Base-by-base conservation (phyloP, 92 coral and sea anemone genomes). In the Epizoanthus fatuus region DNA sequence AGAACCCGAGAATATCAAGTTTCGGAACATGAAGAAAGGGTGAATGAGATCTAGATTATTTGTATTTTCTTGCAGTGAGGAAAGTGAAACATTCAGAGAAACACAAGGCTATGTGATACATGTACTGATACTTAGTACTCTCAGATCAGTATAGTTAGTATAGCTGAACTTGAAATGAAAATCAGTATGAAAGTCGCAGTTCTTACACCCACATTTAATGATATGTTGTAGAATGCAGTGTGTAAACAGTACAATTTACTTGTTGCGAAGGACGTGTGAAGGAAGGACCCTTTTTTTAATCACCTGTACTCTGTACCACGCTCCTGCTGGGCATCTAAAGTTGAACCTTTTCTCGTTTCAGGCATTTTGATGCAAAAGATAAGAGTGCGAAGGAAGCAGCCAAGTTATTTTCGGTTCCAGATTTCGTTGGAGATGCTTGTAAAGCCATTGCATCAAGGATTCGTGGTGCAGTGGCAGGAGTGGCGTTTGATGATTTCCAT, bases 391-490 rank as follows among this genome's bases (percentile, higher is more conserved):
- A 86, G 25, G 99, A 97, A 82, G 98, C 99, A 40, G 94, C 97
- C 9, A 97, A 97, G 57, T 87, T 97, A 60, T 97, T 97, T 64
- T 95, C 99, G n/a, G 99, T 97, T 47, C 99, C 99, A 47, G 99
- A 97, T 63, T 97, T 97, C 80, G 99, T 97, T 40, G 99, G 99
- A 38, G 99, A 97, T 65, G 98, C 99, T 10, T 97, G 99, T 60
- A 97, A 97, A 86, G 99, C 99, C 0, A 93, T 97, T 54, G 99
- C 99, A 22, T 97, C 99, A 13, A 91, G 99, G 74, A 97, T 97
- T 57, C 98, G 99, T 57, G 99, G 99, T 15, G 99, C 99, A 64
- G 99, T 97, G 0, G 99, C 99, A 9, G 99, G 99, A 5, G 99
- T 97, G n/a, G 98, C 94, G 58, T 97, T 97, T 78, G 99, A 97